Conservation (phyloP, 2,888 invertebrate genomes). For the Tolmerus cingulatus region DNA sequence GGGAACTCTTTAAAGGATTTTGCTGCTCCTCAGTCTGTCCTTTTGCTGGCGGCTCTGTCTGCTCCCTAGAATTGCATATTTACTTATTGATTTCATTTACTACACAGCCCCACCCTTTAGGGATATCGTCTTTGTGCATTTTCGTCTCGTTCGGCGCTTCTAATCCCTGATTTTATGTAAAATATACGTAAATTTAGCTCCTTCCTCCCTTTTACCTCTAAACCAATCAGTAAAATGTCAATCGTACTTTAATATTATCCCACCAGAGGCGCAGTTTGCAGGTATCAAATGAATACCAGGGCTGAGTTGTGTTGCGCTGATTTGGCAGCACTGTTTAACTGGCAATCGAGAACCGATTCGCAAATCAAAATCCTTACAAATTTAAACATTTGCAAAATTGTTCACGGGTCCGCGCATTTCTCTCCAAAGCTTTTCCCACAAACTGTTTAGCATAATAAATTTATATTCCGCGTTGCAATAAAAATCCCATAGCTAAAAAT, state of each 20-base stretch:
- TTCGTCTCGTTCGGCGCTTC: neutral
- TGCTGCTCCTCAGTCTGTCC: neutral
- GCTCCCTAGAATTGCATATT: neutral
- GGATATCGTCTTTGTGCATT: constrained; percentile 33
- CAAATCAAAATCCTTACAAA: neutral
- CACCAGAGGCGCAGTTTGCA: neutral
- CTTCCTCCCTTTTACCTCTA: neutral
- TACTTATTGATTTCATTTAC: neutral
- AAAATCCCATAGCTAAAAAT: too few species aligned
- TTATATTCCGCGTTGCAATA: too few species aligned
- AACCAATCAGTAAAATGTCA: neutral
- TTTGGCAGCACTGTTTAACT: neutral
- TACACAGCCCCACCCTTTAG: neutral
- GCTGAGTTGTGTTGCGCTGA: neutral
- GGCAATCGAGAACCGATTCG: neutral
- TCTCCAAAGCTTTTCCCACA: too few species aligned
- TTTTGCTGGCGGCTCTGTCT: neutral
- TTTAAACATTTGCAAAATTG: too few species aligned
- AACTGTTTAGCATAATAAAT: too few species aligned
- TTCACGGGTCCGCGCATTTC: too few species aligned
- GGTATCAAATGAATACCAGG: neutral
- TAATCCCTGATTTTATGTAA: neutral
- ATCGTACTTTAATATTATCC: neutral
- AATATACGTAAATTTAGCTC: neutral
- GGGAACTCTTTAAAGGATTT: neutral